A percentile compares a stretch with the other conserved stretches of the same genome.
Evolutionary conservation across 2,113 vertebrate species (phyloP).

Genomic region (Oryzias celebensis): DNA sequence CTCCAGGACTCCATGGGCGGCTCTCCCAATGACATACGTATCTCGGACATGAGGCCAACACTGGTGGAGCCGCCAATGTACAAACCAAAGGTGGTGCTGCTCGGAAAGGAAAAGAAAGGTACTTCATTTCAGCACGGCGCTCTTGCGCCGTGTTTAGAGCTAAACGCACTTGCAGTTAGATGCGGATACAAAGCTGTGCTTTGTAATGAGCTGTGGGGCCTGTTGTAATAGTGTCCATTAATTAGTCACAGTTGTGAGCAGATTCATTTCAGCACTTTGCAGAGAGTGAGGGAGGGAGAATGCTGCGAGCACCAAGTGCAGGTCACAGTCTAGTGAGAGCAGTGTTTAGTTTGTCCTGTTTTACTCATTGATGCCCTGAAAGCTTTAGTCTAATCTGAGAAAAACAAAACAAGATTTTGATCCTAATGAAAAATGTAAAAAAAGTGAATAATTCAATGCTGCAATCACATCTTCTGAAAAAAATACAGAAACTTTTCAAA

Average conservation of each 20-base stretch:
- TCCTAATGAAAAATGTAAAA: slow-evolving; percentile 8
- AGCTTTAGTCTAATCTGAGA: slow-evolving; percentile 8
- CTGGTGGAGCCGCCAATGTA: slow-evolving; percentile 95
- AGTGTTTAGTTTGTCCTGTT: slow-evolving; percentile 7
- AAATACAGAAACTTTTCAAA: not conserved
- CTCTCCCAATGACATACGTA: slow-evolving; percentile 95
- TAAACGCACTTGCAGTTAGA: slow-evolving; percentile 1
- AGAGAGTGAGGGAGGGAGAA: slow-evolving; percentile 18
- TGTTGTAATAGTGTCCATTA: slow-evolving; percentile 48
- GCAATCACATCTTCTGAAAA: slow-evolving; percentile 19
- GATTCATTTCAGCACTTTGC: slow-evolving; percentile 40
- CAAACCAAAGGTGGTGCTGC: slow-evolving; percentile 96
- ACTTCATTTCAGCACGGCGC: not conserved
- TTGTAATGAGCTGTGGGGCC: slow-evolving; percentile 17
- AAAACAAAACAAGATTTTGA: slow-evolving; percentile 10
- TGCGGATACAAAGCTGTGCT: not conserved
- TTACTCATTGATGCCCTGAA: slow-evolving; percentile 10
- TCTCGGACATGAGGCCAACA: slow-evolving; percentile 96
- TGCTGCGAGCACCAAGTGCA: slow-evolving; percentile 3
- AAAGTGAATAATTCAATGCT: slow-evolving; percentile 24
- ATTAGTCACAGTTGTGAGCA: slow-evolving; percentile 47
- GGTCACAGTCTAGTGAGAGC: not conserved
- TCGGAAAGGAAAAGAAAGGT: slow-evolving; percentile 99
- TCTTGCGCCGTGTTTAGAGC: not conserved
- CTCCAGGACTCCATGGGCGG: slow-evolving; percentile 93